Conservation (phyloP, 2,797 vertebrate species). For the Centroberyx gerrardi region DNA sequence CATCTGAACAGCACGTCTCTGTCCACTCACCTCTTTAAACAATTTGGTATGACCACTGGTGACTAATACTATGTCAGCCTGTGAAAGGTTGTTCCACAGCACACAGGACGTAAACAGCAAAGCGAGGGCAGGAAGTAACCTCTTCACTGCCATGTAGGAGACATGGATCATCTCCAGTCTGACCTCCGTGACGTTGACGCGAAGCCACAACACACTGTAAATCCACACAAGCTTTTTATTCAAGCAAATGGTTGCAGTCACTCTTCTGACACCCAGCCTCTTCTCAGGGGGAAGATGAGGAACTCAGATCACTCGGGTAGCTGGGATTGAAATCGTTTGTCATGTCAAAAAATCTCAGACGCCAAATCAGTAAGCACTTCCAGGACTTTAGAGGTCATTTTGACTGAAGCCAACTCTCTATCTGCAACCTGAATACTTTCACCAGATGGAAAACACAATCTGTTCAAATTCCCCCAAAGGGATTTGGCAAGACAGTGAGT, state of each 20-base stretch:
- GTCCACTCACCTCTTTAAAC: conserved; percentile 26
- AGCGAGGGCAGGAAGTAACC: conserved; percentile 57
- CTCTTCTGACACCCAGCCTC: background rate
- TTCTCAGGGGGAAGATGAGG: conserved; percentile 6
- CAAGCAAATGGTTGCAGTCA: background rate
- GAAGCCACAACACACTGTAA: conserved; percentile 22
- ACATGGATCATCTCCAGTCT: conserved; percentile 16
- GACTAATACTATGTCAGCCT: conserved; percentile 18
- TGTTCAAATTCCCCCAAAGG: conserved; percentile 79
- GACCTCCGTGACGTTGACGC: conserved; percentile 49
- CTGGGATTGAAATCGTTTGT: conserved; percentile 17
- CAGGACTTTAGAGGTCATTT: conserved; percentile 73
- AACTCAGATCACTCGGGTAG: background rate
- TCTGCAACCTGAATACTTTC: conserved; percentile 82
- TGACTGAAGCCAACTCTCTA: conserved; percentile 68
- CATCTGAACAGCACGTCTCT: conserved; percentile 2
- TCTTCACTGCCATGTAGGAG: conserved; percentile 28
- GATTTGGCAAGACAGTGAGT: conserved; percentile 79
- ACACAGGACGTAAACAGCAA: conserved; percentile 32
- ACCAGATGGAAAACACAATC: conserved; percentile 83
- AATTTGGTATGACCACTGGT: conserved; percentile 3
- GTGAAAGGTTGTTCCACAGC: conserved; percentile 2
- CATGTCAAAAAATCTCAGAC: conserved; percentile 67
- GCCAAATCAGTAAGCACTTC: conserved; percentile 61
- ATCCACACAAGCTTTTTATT: conserved; percentile 19